Evolutionary conservation across 2,113 vertebrate species (phyloP).

Genomic region (Anhinga anhinga): DNA sequence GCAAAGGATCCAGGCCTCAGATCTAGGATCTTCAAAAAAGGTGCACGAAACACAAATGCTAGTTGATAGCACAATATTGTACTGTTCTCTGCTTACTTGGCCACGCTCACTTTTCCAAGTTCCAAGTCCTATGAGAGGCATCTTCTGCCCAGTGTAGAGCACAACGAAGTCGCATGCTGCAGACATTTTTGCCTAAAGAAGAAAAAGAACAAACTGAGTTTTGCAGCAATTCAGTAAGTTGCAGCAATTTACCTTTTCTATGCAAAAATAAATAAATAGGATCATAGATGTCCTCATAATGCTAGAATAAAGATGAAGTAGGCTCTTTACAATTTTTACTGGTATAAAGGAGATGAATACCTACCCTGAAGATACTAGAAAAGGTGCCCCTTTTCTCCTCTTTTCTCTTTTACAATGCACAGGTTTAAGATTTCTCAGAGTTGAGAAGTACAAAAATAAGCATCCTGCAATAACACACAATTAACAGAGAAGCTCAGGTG

Average conservation of each 20-base stretch:
- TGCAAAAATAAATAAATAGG: not conserved
- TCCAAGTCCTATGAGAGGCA: conserved; percentile 92
- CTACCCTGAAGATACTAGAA: not conserved
- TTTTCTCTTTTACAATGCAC: not conserved
- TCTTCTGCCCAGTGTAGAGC: conserved; percentile 90
- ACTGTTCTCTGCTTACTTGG: conserved; percentile 74
- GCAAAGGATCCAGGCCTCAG: not conserved
- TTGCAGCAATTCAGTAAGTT: not conserved
- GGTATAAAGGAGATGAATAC: not conserved
- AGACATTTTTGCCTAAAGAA: conserved; percentile 73
- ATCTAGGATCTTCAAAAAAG: not conserved
- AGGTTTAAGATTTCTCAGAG: not conserved
- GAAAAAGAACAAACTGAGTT: not conserved
- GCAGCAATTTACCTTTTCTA: not conserved
- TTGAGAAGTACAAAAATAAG: not conserved
- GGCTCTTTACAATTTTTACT: not conserved
- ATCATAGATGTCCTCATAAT: not conserved
- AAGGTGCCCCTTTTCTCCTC: not conserved
- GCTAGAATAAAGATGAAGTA: not conserved
- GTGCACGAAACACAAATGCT: not conserved
- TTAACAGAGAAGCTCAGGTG: not conserved
- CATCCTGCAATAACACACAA: not conserved
- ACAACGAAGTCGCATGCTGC: conserved; percentile 73
- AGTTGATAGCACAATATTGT: not conserved
- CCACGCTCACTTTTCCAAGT: conserved; percentile 96